A percentile compares a stretch with the other conserved stretches of the same genome.
phyloP scores from a whole-genome alignment of 2,797 vertebrate genomes.

The Rhadinocentrus ornatus region DNA sequence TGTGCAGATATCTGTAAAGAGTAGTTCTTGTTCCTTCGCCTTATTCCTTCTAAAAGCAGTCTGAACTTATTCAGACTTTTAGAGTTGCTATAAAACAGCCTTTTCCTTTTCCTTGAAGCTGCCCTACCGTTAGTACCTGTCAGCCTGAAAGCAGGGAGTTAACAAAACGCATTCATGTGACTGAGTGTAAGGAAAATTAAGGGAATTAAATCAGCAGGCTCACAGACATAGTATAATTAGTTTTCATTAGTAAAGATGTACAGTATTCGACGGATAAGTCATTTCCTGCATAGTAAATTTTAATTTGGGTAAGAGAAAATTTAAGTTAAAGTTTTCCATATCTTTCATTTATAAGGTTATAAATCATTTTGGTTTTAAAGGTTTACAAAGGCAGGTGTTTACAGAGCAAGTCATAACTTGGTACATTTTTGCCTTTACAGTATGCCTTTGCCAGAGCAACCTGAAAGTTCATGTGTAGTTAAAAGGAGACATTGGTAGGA shows the following conservation, averaged over 20 bases:
- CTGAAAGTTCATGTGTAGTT: slow-evolving; percentile 20
- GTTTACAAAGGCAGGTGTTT: slow-evolving; percentile 73
- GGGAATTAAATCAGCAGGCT: slow-evolving; percentile 39
- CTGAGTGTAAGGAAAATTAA: slow-evolving; percentile 43
- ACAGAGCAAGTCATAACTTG: slow-evolving; percentile 60
- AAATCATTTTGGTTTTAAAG: slow-evolving; percentile 51
- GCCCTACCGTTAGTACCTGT: slow-evolving; percentile 39
- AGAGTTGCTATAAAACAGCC: slow-evolving; percentile 37
- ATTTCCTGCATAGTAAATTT: slow-evolving; percentile 37
- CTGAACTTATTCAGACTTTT: slow-evolving; percentile 44
- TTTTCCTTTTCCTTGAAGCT: slow-evolving; percentile 33
- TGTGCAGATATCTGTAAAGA: slow-evolving; percentile 75
- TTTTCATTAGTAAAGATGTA: slow-evolving; percentile 52
- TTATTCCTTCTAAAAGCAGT: slow-evolving; percentile 55
- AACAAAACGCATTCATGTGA: slow-evolving; percentile 34
- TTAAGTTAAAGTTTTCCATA: slow-evolving; percentile 42
- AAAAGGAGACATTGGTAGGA: slow-evolving; percentile 17
- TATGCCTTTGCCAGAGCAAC: slow-evolving; percentile 30
- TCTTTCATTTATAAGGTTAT: slow-evolving; percentile 56
- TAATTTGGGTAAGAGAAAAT: slow-evolving; percentile 20
- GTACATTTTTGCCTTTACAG: slow-evolving; percentile 55
- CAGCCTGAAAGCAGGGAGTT: slow-evolving; percentile 49
- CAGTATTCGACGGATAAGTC: slow-evolving; percentile 57
- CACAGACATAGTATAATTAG: slow-evolving; percentile 27
- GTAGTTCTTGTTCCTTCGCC: slow-evolving; percentile 63